These are phyloP conservation scores for Patella pellucida DNA, from an alignment of 2,888 invertebrate genomes.

Conservation along the genomic window DNA sequence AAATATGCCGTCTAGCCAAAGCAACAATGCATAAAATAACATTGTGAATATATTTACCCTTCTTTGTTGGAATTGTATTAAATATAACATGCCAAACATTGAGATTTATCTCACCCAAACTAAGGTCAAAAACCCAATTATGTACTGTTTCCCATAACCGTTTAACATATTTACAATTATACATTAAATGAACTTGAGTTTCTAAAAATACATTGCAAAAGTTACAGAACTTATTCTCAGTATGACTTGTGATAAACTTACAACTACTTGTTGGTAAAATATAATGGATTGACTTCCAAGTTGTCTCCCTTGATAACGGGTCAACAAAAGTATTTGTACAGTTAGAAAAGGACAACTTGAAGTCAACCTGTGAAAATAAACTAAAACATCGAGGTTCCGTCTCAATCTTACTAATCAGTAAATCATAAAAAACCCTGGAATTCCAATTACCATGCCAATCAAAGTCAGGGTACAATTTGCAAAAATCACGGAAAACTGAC, in stretches of 20 bases:
- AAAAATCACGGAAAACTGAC: conserved; percentile 8
- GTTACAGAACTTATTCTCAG: not conserved
- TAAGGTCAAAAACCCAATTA: conserved; percentile 10
- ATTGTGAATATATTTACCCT: not conserved
- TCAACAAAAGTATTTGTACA: not conserved
- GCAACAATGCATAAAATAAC: not conserved
- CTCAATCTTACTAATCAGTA: not conserved
- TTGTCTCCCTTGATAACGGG: not conserved
- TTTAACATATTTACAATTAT: conserved; percentile 6
- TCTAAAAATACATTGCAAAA: not conserved
- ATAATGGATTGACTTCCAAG: not conserved
- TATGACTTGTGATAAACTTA: not conserved
- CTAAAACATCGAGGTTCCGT: conserved; percentile 10
- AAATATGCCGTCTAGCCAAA: conserved; percentile 7
- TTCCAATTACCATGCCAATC: not conserved
- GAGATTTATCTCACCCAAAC: not conserved
- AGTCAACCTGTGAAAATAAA: not conserved
- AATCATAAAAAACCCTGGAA: not conserved
- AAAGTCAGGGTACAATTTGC: not conserved
- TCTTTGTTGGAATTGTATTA: not conserved
- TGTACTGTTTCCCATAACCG: not conserved
- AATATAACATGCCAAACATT: conserved; percentile 11
- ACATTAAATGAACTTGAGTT: not conserved
- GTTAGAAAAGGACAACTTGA: not conserved
- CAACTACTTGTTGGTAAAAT: not conserved